Evolutionary conservation across 2,113 vertebrate genomes (phyloP).

Genomic region (Psophia crepitans): DNA sequence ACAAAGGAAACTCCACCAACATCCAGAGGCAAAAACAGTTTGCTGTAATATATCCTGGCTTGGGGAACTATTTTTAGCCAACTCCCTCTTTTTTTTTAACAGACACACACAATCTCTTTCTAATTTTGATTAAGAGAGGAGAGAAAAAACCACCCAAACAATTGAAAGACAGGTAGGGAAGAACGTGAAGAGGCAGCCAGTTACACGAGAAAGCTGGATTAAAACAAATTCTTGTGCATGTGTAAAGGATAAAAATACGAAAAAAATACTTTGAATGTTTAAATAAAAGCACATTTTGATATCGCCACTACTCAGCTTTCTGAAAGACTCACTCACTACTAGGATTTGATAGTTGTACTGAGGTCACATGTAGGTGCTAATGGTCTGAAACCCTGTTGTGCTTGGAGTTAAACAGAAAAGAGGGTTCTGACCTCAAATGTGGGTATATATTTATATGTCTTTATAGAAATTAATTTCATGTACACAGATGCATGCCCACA

Average conservation of each 20-base stretch:
- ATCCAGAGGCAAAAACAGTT: conserved; percentile 76
- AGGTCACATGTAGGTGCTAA: neutral
- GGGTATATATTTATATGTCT: neutral
- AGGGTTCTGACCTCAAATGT: neutral
- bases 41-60: conserved; percentile 77
- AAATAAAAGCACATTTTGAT: neutral
- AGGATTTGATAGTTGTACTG: neutral
- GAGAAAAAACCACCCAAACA: neutral
- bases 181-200: neutral
- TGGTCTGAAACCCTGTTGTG: neutral
- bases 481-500: neutral
- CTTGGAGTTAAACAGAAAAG: neutral
- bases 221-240: neutral
- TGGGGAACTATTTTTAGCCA: conserved; percentile 76
- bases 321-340: neutral
- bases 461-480: neutral
- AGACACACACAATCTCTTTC: conserved; percentile 16
- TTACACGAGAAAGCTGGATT: neutral
- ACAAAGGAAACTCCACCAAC: conserved; percentile 77
- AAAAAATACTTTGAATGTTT: neutral
- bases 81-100: neutral
- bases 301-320: neutral
- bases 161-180: neutral
- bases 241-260: neutral
- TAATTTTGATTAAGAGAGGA: conserved; percentile 61